Base-by-base conservation (phyloP, 64 coral and sea anemone genomes). In the Dendronephthya gigantea region DNA sequence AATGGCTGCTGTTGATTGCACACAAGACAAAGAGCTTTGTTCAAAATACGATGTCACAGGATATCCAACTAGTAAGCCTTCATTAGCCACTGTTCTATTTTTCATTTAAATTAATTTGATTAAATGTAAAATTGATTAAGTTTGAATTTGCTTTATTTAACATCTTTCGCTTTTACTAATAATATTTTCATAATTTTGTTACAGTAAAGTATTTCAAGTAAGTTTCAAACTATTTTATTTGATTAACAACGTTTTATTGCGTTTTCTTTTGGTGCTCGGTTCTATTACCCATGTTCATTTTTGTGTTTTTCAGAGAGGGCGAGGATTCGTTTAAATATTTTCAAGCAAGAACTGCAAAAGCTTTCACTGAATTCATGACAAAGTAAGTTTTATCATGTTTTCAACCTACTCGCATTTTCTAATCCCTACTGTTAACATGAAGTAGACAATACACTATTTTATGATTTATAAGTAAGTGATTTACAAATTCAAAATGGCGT, bases 161-260 rank as follows among this genome's bases (percentile, higher is more conserved):
- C n/a, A n/a, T n/a, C 19, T 23, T 90, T 87, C n/a, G 6, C 58
- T 82, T 76, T 48, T 11, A 82, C 58, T 40, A 10, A 34, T 49
- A 39, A 25, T 50, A 2, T 22, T 51, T 32, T 88, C 49, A 33
- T 89, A 34, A n/a, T 69, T 15, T 38, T 74, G 32, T 47, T 83
- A 84, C 79, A 96, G 94, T 92, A 22, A 90, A 90, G 38, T 96
- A 96, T 88, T 96, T 88, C 86, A 96, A 96, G 94, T 96, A 90
- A 92, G 94, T 96, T 86, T 12, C 35, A 27, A 14, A 35, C 7
- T 10, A 30, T 22, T 68, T 14, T 58, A 16, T 29, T 10, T 38
- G 9, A 33, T 22, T 49, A 49, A 33, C 36, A n/a, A 85, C 16
- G 17, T 43, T 0, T 41, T 23, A 83, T 12, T 39, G 17, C 14